Evolutionary conservation across 2,113 vertebrate genomes (phyloP).

Genomic region (Passer domesticus): DNA sequence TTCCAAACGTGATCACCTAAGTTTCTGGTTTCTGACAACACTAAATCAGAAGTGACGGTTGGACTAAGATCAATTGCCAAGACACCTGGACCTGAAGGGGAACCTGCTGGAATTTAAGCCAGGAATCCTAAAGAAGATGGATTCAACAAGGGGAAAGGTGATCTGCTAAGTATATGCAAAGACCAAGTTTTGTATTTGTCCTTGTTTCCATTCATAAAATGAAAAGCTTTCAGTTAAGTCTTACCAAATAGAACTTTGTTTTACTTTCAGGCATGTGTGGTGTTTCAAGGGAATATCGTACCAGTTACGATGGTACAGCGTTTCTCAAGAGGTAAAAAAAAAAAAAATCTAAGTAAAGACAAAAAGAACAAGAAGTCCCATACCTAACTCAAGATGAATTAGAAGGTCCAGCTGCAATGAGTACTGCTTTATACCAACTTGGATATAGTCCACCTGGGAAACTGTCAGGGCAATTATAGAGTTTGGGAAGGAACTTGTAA

Average conservation of each 20-base stretch:
- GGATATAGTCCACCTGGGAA: conserved; percentile 13
- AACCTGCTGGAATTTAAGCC: neutral
- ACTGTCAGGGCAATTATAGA: neutral
- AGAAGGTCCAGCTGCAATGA: neutral
- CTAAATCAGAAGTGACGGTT: neutral
- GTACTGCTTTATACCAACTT: neutral
- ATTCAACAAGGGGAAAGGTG: neutral
- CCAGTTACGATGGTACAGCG: neutral
- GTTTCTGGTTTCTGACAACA: neutral
- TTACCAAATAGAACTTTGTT: neutral
- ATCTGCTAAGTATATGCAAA: neutral
- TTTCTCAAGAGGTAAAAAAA: neutral
- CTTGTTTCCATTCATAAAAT: neutral
- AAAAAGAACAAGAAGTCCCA: neutral
- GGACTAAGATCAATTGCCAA: neutral
- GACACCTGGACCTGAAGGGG: neutral
- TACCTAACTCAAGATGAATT: neutral
- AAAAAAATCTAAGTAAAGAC: neutral
- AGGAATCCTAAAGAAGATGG: neutral
- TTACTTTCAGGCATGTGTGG: neutral
- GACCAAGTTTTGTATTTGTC: neutral
- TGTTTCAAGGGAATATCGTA: neutral
- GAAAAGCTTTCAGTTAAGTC: neutral
- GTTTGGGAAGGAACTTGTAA: conserved; percentile 41
- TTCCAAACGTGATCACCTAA: neutral